phyloP scores from a whole-genome alignment of 2,113 vertebrate genomes.

The Hyperopisus bebe region DNA sequence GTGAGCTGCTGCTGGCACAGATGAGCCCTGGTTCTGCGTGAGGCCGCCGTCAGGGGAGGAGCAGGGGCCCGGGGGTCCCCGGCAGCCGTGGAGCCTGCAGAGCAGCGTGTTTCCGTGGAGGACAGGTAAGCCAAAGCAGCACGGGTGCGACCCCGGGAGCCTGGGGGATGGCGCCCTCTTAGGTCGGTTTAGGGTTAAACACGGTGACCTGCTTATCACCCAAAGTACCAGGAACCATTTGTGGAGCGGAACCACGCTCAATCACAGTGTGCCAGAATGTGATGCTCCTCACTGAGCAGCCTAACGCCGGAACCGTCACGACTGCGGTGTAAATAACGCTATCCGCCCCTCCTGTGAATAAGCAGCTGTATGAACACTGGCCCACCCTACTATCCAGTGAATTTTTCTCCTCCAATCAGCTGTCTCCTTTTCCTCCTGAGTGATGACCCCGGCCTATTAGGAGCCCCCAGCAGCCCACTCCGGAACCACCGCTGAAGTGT shows the following conservation, averaged over 20 bases:
- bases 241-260: background rate
- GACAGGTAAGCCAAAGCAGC: background rate
- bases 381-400: background rate
- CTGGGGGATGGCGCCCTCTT: background rate
- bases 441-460: background rate
- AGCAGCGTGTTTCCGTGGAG: background rate
- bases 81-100: background rate
- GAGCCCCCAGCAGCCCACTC: background rate
- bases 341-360: background rate
- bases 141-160: background rate
- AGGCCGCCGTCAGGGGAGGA: background rate
- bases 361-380: background rate
- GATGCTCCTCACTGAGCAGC: background rate
- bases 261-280: background rate
- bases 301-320: background rate
- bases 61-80: background rate
- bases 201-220: background rate
- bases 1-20: background rate
- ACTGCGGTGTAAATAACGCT: background rate
- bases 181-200: background rate
- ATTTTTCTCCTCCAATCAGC: background rate
- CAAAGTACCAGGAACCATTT: background rate
- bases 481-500: background rate
- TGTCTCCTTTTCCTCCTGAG: background rate
- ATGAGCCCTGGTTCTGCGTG: background rate